Evolutionary conservation across 2,888 invertebrate species (phyloP), one percentile per base, ranked within the genome.

Genomic region (Xanthia icteritia): DNA sequence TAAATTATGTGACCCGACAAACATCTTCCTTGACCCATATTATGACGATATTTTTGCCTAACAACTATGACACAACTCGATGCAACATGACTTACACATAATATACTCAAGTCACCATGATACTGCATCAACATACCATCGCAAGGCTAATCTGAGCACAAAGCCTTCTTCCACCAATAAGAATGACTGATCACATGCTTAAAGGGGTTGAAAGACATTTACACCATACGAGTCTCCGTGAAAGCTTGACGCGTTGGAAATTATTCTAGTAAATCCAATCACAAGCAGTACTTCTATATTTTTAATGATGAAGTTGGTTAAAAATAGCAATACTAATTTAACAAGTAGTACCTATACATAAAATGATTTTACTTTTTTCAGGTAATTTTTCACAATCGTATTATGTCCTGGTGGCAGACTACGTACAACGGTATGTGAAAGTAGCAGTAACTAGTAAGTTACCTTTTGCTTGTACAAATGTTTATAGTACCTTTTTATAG

Each of bases 101-200:
- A 67, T 71, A 77, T 0, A 23, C 27, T 61, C 31, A 1, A 79
- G 81, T 79, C 82, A 79, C 27, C 76, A 60, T 77, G 56, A 70
- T 65, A 69, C 58, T 31, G 42, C 66, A 20, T 76, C 63, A 65
- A 36, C 54, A 69, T 65, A 61, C 58, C 66, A 60, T 58, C 39
- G 36, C 58, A 42, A 64, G 60, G 71, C 79, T 92, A 92, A 93
- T 92, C 92, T 90, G 76, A 81, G 84, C 86, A 90, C 90, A 89
- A 89, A 87, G 79, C 82, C 77, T 83, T 82, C 79, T 75, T 77
- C 72, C 83, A 79, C 78, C 88, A 87, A 82, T 90, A 88, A 89
- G 85, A 90, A 91, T 92, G 93, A 93, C 91, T 90, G 92, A 93
- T 93, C 90, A 87, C 85, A 83, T 74, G 83, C 84, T 85, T 87